Base-by-base conservation (phyloP, 1,140 invertebrate species). In the Euwallacea similis region DNA sequence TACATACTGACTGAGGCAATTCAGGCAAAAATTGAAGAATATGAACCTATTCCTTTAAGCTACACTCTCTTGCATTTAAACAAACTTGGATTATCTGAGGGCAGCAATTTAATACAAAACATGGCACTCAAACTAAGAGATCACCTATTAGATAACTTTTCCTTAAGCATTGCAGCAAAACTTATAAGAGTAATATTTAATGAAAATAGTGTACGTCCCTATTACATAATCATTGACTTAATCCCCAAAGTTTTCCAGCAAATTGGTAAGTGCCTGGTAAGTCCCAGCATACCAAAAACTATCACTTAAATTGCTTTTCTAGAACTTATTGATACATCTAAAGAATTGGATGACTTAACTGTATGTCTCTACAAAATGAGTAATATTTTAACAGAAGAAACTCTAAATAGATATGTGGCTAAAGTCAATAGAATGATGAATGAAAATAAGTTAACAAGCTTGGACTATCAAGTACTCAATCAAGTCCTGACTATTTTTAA, bases 401-500 rank as follows among this genome's bases (percentile, higher is more conserved):
- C 73, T 8, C 43, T 81, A 62, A 21, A 63, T 11, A 73, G 66
- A 65, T 80, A 77, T 69, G 47, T 70, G 66, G 55, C 50, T 47
- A 79, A 77, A 74, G 46, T 79, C 15, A 43, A 73, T 15, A 16
- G 67, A 50, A 69, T 77, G 55, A 65, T 80, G 41, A 47, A 74
- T 54, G 54, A 74, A 7, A 66, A 69, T 58, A 56, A 60, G 46
- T 33, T 79, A 7, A 75, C 59, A 10, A 56, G 47, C 11, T 44
- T 46, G 13, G 55, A 79, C 60, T 67, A 75, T 56, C 73, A 74
- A 69, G 15, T 62, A 7, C 42, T 81, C 13, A 55, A 80, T 21
- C 79, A 76, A 64, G 71, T 76, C 7, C 66, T 78, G 7, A 46
- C 69, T 41, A 66, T 81, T 64, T 74, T 80, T 60, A 79, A 75